Evolutionary conservation across 2,113 vertebrate genomes (phyloP), one percentile per base, ranked within the genome.

Genomic region (Zosterops japonicus): DNA sequence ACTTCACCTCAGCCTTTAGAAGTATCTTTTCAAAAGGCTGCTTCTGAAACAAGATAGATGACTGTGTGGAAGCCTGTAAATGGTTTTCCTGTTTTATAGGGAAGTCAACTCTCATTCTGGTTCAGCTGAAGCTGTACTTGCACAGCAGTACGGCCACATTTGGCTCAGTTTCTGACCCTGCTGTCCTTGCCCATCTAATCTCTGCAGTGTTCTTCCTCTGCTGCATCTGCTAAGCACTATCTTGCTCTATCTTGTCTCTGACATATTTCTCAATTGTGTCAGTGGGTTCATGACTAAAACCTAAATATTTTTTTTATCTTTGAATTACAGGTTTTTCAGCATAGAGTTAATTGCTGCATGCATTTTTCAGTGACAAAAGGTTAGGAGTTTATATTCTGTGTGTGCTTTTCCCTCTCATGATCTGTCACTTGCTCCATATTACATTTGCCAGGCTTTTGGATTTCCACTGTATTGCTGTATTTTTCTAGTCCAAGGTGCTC

Each of bases 81-180:
- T 13, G 2, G 23, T 49, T 76, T 52, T 35, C 12, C 24, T 67
- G 19, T 13, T 31, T 60, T 35, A 24, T 19, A 27, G 33, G n/a
- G 41, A 60, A 57, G 36, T 22, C 20, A 6, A 3, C 4, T 36
- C 15, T 86, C 16, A 22, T 28, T 41, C 36, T 70, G 49, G 23
- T 25, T 76, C 31, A 82, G 16, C 18, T 76, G 23, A 31, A 81
- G 36, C 7, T 70, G 29, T 24, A 19, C 5, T 5, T 47, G 5
- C 39, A 77, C 72, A 46, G 12, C 19, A 19, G 14, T 11, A 41
- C 19, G 47, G 39, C 14, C 76, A 87, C 33, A 61, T 52, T 5
- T n/a, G 41, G 15, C 29, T 77, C 16, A 1, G 10, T 39, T 67
- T 50, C 46, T 83, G 28, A 14, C 47, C 1, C 0, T 33, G 9